Conservation (phyloP, 2,113 vertebrate genomes). For the Riparia riparia region DNA sequence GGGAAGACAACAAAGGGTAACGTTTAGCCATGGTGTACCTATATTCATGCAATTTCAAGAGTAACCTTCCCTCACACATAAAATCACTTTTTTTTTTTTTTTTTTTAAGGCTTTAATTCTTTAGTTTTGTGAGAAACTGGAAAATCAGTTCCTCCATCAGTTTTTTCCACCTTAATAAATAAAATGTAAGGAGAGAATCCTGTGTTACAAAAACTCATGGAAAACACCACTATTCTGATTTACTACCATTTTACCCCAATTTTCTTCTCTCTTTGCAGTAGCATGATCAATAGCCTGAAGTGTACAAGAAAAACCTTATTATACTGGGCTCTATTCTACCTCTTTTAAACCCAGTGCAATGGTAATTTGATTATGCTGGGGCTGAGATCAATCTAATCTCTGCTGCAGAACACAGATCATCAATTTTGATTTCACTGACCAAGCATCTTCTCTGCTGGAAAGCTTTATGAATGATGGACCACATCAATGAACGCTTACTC, state of each 20-base stretch:
- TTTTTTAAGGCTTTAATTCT: neutral
- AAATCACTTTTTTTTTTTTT: neutral
- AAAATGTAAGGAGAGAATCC: neutral
- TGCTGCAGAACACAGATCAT: slow-evolving; percentile 50
- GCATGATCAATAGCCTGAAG: neutral
- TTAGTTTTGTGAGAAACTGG: neutral
- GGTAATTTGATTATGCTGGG: slow-evolving; percentile 51
- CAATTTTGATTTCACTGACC: slow-evolving; percentile 63
- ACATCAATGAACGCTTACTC: slow-evolving; percentile 45
- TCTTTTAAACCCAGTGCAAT: slow-evolving; percentile 1
- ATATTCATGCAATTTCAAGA: neutral
- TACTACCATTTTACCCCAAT: neutral
- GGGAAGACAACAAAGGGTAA: neutral
- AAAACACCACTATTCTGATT: neutral
- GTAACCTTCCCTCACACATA: neutral
- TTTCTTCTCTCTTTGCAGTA: neutral
- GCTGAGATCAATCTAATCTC: slow-evolving; percentile 55
- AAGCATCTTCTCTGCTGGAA: neutral
- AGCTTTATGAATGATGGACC: slow-evolving; percentile 62
- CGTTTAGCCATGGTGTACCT: neutral
- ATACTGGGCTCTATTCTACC: neutral
- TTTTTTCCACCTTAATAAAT: neutral
- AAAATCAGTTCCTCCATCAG: neutral
- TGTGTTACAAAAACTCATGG: neutral
- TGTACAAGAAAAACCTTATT: slow-evolving; percentile 8